A percentile compares a stretch with the other conserved stretches of the same genome.
These are phyloP conservation scores for Silurus asotus DNA, from an alignment of 2,113 vertebrate species.

Conservation along the genomic window DNA sequence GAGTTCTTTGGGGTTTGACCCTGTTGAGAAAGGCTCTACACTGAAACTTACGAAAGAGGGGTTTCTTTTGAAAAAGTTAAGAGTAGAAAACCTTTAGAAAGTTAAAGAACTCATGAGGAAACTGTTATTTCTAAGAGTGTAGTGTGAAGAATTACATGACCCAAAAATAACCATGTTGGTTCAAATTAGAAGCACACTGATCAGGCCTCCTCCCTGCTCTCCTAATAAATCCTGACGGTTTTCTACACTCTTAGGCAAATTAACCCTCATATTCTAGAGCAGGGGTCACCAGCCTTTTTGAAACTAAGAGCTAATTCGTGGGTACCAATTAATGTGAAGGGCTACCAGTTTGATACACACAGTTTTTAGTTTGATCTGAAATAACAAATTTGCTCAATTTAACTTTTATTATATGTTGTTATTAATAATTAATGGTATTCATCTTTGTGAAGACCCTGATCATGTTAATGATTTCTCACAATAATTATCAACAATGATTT, in stretches of 20 bases:
- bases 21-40: constrained; percentile 4
- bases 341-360: too few relatives aligned
- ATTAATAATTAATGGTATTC: too few relatives aligned
- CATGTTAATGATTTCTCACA: too few relatives aligned
- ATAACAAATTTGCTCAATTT: too few relatives aligned
- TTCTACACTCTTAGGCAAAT: not conserved
- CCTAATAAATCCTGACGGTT: not conserved
- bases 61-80: not conserved
- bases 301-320: too few relatives aligned
- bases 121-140: not conserved
- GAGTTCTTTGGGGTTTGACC: not conserved
- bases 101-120: not conserved
- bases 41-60: constrained; percentile 4
- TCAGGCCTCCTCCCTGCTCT: not conserved
- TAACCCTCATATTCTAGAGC: too few relatives aligned
- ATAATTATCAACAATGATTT: too few relatives aligned
- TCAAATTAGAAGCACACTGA: constrained; percentile 11
- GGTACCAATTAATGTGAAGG: too few relatives aligned
- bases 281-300: too few relatives aligned
- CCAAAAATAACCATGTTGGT: not conserved
- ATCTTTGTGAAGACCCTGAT: too few relatives aligned
- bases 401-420: too few relatives aligned
- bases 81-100: not conserved
- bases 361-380: too few relatives aligned
- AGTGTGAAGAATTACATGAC: not conserved